These are phyloP conservation scores for Actenoides hombroni DNA, from an alignment of 2,113 vertebrate genomes.

Conservation along the genomic window DNA sequence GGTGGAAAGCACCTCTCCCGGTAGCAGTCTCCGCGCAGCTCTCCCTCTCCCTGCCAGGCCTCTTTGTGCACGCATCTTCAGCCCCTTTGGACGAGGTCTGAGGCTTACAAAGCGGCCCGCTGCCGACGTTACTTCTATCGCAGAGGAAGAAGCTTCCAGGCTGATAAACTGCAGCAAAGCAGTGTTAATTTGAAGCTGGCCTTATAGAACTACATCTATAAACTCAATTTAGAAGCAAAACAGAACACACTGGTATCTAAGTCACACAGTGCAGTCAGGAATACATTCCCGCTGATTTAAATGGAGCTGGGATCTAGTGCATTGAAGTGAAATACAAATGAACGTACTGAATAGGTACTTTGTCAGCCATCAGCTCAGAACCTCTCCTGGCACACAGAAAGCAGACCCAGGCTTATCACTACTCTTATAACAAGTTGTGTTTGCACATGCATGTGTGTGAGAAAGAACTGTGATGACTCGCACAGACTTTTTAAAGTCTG, in stretches of 20 bases:
- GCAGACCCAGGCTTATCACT: neutral
- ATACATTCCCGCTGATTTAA: neutral
- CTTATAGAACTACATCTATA: neutral
- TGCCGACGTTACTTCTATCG: neutral
- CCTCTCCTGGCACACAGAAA: neutral
- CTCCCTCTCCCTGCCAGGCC: neutral
- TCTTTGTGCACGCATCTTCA: neutral
- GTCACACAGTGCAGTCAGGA: neutral
- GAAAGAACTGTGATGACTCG: neutral
- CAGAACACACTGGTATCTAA: neutral
- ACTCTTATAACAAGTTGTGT: neutral
- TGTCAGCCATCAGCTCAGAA: neutral
- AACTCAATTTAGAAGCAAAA: neutral
- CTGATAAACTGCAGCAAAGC: neutral
- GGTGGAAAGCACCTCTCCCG: neutral
- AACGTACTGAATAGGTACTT: neutral
- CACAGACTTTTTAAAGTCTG: neutral
- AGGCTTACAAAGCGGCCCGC: neutral
- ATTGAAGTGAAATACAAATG: neutral
- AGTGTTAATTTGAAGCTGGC: neutral
- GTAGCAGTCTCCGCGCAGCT: neutral
- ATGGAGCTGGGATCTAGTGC: neutral
- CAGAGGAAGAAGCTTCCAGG: neutral
- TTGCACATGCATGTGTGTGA: rapidly evolving
- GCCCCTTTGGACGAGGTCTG: too few relatives aligned